These are phyloP conservation scores for Todus mexicanus DNA, from an alignment of 2,797 vertebrate genomes.

Conservation along the genomic window DNA sequence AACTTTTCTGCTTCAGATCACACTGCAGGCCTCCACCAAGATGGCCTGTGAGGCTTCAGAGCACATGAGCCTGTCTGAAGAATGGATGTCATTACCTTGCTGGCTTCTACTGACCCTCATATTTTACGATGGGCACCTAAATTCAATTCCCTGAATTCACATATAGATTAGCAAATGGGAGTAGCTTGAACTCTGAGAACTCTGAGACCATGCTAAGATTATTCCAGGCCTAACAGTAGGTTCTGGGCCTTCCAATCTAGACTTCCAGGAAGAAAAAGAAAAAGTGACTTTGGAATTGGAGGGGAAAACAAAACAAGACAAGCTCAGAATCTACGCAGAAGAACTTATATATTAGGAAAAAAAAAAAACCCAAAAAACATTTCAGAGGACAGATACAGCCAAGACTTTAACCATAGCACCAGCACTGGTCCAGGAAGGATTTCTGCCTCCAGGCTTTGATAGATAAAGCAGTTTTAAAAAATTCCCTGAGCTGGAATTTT, in stretches of 20 bases:
- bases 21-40: background rate
- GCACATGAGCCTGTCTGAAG: background rate
- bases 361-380: background rate
- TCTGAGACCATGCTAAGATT: background rate
- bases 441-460: background rate
- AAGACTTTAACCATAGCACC: background rate
- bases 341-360: background rate
- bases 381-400: background rate
- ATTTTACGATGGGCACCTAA: background rate
- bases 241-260: background rate
- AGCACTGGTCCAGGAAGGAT: background rate
- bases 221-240: background rate
- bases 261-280: background rate
- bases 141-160: background rate
- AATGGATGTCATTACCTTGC: background rate
- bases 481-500: background rate
- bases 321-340: background rate
- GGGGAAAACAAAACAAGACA: background rate
- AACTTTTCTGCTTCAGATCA: background rate
- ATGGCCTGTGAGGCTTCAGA: background rate
- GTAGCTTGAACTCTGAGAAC: background rate
- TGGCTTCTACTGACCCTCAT: background rate
- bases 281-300: background rate
- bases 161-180: background rate
- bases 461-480: background rate